Evolutionary conservation across 2,797 vertebrate genomes (phyloP).

Genomic region (Aselliscus stoliczkanus): DNA sequence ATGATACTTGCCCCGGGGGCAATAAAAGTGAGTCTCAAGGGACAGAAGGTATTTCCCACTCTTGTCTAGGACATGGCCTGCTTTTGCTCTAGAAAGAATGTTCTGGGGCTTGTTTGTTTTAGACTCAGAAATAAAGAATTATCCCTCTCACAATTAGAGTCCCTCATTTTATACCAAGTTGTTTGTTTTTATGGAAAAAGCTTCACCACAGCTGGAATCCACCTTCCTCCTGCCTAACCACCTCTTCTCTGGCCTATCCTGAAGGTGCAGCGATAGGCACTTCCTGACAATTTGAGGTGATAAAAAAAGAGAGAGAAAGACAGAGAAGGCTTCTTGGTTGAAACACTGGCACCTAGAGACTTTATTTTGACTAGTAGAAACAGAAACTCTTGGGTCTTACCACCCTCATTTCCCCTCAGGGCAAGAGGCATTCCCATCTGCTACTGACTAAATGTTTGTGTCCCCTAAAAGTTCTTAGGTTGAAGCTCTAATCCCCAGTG

Average conservation of each 20-base stretch:
- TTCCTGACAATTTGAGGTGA: background rate
- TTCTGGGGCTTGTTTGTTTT: slow-evolving; percentile 51
- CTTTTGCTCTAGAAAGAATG: slow-evolving; percentile 51
- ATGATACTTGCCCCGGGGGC: background rate
- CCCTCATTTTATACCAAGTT: slow-evolving; percentile 25
- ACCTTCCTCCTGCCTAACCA: background rate
- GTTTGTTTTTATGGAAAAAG: slow-evolving; percentile 30
- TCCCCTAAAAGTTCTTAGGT: background rate
- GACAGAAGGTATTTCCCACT: background rate
- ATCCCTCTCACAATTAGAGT: background rate
- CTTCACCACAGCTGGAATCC: background rate
- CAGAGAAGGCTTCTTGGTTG: background rate
- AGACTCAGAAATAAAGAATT: slow-evolving; percentile 33
- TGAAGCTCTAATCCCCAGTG: background rate
- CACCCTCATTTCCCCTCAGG: background rate
- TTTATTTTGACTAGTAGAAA: background rate
- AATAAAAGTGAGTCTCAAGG: slow-evolving; percentile 3
- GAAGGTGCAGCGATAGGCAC: background rate
- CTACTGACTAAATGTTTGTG: background rate
- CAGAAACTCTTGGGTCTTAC: background rate
- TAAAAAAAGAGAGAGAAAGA: background rate
- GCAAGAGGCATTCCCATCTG: background rate
- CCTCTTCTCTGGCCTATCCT: background rate
- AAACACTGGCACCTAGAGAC: background rate
- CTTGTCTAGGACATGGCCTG: slow-evolving; percentile 26